Base-by-base conservation (phyloP, 1,140 invertebrate species). In the Pseudomyrmex concolor region DNA sequence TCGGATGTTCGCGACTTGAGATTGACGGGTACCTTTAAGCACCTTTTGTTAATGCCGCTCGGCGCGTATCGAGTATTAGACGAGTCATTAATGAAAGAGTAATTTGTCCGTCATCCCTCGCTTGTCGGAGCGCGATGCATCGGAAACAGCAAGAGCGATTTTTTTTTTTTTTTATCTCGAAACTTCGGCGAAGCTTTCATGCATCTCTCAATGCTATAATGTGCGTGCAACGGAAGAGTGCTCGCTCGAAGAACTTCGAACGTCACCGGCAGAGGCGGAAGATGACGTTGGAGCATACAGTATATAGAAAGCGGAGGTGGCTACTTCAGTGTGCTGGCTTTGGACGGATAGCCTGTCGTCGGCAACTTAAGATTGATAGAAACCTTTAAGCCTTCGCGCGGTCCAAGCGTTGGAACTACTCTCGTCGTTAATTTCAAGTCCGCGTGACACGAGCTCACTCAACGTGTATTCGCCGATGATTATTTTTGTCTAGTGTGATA, bases 291-390 rank as follows among this genome's bases (percentile, higher is more conserved):
- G 54, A 59, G 66, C 66, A 45, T 17, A 45, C 34, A 34, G 34
- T 34, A 22, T 80, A 34, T 50, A 80, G 34, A 70, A 59, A 70
- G 51, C 76, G 15, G 55, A 59, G 72, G 66, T 71, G 66, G 66
- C 64, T 80, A 80, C 66, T 80, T 71, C 43, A 80, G 54, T 45
- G 54, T 34, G 76, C 51, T 71, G 66, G 67, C 67, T 80, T 48
- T 54, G 66, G 55, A 80, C 76, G 76, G 76, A 80, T 80, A 48
- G 66, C 43, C 76, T 80, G 76, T 80, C 76, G 76, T 60, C 76
- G 76, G 76, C 76, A 71, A 80, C 54, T 80, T 59, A 80, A 80
- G 76, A 80, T 80, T 80, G 76, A 80, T 80, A 70, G 76, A 59
- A 80, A 80, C 66, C 64, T 78, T 78, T 59, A 70, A 78, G 54